Evolutionary conservation across 2,888 invertebrate genomes (phyloP), one percentile per base, ranked within the genome.

Genomic region (Calliphora vomitoria): DNA sequence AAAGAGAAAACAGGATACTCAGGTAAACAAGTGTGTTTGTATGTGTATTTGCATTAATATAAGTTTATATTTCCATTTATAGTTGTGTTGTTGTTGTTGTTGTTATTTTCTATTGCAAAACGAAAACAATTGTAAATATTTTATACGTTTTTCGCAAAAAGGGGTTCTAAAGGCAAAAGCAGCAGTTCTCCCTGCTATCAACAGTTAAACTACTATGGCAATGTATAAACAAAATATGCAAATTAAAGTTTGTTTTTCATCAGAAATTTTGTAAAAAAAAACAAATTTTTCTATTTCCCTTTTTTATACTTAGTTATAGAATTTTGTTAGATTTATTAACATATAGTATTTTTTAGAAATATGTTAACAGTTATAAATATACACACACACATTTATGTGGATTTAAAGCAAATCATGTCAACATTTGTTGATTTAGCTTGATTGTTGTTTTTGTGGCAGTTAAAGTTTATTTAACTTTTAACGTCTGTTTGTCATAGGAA

Each of bases 221-320:
- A 68, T 78, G 41, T 13, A 76, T 68, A 64, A 79, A 79, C 60
- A 82, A 80, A 69, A 58, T 71, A 62, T 74, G 72, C 68, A 74
- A 86, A 85, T 72, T 81, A 44, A 68, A 82, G 78, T 86, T 88
- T 75, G 55, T 82, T 84, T 74, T 78, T 72, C 80, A 83, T 76
- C 83, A 80, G 41, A 81, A 81, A 71, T 81, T 64, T 83, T 69
- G 50, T 62, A 82, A 68, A 78, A 74, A 74, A 66, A 2, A 53
- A 41, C 41, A 55, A 58, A 10, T 13, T 55, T 44, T 64, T 50
- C 47, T 58, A 20, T 55, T 60, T 74, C 25, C 47, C 11, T 4
- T 10, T 72, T 72, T 25, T 31, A 15, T 15, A n/a, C n/a, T n/a
- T n/a, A 69, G 47, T 35, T 5, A 35, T 35, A 35, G 25, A n/a